Base-by-base conservation (phyloP, 64 coral and sea anemone species). In the Montipora cactus region DNA sequence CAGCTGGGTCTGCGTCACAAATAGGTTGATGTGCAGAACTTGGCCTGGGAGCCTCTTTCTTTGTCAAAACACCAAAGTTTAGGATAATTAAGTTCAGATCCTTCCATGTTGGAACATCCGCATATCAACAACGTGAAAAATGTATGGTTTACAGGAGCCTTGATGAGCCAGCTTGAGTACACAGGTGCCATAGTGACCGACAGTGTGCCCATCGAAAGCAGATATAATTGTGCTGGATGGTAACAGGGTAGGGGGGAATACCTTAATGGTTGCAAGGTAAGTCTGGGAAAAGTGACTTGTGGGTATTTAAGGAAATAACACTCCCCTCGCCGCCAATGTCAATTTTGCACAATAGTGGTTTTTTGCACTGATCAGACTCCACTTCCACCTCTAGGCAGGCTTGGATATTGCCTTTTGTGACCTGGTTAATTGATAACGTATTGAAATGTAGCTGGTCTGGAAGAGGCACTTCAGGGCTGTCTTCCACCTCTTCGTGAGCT, bases 141-240 rank as follows among this genome's bases (percentile, higher is more conserved):
- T 10, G 14, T 76, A 89, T 4, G 61, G 10, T 15, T 83, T 94
- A 72, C 84, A 57, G 45, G 49, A 28, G n/a, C 76, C 83, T 70
- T 71, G 67, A 14, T 74, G 49, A 67, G 53, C 81, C 70, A 94
- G 57, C 49, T n/a, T 82, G 22, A 94, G 79, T 25, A 71, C 47
- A 89, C 92, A 88, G 50, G 77, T 94, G 46, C 84, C 77, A 94
- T 81, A 94, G 16, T 94, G 92, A 46, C 51, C 51, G 91, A 87
- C 91, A 7, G 62, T 61, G 14, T 95, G 73, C 28, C 88, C 93
- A 47, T 80, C 93, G 78, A 95, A 94, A 23, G 92, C 77, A 6
- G 85, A 74, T 7, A 94, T 94, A 53, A 14, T 73, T 72, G 64
- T 89, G 4, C 47, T 78, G 0, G 84, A 89, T 25, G 61, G 46